These are phyloP conservation scores for Holotrichia oblita DNA, from an alignment of 1,140 invertebrate species.

Conservation along the genomic window DNA sequence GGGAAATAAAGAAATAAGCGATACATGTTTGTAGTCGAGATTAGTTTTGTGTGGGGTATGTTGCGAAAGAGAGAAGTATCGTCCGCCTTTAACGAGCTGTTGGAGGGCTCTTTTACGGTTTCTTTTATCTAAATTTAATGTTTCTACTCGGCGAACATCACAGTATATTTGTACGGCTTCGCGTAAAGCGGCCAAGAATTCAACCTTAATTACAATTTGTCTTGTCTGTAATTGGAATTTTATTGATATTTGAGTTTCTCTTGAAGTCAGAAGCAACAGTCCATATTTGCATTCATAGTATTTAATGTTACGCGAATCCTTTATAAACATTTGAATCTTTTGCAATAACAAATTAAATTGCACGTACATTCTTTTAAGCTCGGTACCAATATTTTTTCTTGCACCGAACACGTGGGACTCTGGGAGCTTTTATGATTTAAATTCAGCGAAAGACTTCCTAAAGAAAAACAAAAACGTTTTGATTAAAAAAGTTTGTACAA, in stretches of 20 bases:
- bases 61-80: not conserved
- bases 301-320: too few species aligned
- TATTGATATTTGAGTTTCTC: not conserved
- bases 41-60: not conserved
- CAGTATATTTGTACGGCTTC: slow-evolving; percentile 8
- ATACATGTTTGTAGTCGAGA: slow-evolving; percentile 17
- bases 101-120: not conserved
- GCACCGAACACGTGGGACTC: not conserved
- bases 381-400: not conserved
- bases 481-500: slow-evolving; percentile 14
- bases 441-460: not conserved
- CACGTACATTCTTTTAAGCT: too few species aligned
- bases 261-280: too few species aligned
- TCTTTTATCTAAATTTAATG: slow-evolving; percentile 14
- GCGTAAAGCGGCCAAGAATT: not conserved
- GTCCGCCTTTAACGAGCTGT: slow-evolving; percentile 6
- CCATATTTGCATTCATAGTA: too few species aligned
- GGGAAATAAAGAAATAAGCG: not conserved
- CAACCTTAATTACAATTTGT: slow-evolving; percentile 21
- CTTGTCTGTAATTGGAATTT: not conserved
- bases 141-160: not conserved
- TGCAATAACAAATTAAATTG: too few species aligned
- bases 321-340: too few species aligned
- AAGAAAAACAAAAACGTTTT: slow-evolving; percentile 8
- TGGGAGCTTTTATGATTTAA: not conserved